Percentiles rank a stretch among this genome's conserved stretches.
Conservation (phyloP, 2,888 invertebrate species). For the Meliscaeva auricollis region DNA sequence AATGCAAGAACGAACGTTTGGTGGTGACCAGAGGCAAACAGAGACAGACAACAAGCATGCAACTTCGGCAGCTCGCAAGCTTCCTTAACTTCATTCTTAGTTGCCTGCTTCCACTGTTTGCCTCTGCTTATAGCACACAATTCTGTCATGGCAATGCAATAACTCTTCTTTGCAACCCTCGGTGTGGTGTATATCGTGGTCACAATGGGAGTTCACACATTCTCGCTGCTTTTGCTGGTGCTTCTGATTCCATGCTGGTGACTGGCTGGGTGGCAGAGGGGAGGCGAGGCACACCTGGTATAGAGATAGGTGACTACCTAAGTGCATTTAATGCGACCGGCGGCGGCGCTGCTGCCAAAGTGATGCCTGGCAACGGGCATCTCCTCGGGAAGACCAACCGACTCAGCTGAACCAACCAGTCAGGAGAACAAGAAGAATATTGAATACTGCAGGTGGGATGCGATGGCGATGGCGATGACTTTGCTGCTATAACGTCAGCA, state of each 20-base stretch:
- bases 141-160: constrained; percentile 72
- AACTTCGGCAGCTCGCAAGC: constrained; percentile 45
- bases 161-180: constrained; percentile 72
- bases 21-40: constrained; percentile 49
- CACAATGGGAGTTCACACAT: constrained; percentile 75
- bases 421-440: constrained; percentile 29
- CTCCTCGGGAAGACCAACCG: constrained; percentile 32
- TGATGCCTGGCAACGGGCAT: constrained; percentile 61
- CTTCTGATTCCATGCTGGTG: constrained; percentile 2
- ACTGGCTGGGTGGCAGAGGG: constrained; percentile 29
- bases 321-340: constrained; percentile 63
- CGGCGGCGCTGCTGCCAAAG: constrained; percentile 43
- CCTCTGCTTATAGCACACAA: constrained; percentile 49
- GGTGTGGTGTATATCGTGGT: constrained; percentile 60
- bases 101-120: constrained; percentile 37
- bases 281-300: constrained; percentile 61
- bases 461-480: constrained; percentile 15
- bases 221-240: too few relatives aligned
- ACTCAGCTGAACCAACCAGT: constrained; percentile 41
- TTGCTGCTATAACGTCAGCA: constrained; percentile 37
- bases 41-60: constrained; percentile 30
- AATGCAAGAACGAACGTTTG: constrained; percentile 5
- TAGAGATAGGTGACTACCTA: constrained; percentile 62
- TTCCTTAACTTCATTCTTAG: constrained; percentile 60
- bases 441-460: constrained; percentile 66